These are phyloP conservation scores for Synchiropus splendidus DNA, from an alignment of 2,113 vertebrate species.

Conservation along the genomic window DNA sequence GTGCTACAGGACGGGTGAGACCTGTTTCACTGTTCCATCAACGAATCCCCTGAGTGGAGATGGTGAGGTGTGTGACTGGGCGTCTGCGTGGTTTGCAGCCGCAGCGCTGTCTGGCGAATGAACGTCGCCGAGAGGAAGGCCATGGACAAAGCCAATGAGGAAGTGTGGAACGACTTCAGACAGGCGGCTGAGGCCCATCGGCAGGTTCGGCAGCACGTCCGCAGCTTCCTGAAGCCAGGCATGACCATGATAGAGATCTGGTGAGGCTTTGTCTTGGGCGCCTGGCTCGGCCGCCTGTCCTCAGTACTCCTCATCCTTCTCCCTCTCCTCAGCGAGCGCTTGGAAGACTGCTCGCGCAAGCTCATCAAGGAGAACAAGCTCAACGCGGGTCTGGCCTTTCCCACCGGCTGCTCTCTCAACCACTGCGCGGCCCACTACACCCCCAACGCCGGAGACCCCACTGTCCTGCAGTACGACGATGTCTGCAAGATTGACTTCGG, in stretches of 20 bases:
- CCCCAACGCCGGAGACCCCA: slow-evolving; percentile 93
- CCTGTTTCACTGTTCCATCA: not conserved
- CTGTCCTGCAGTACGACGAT: slow-evolving; percentile 93
- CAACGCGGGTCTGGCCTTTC: slow-evolving; percentile 92
- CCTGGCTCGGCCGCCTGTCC: not conserved
- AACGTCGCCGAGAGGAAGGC: slow-evolving; percentile 86
- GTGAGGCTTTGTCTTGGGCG: slow-evolving; percentile 60
- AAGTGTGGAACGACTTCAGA: slow-evolving; percentile 95
- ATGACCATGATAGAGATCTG: slow-evolving; percentile 99
- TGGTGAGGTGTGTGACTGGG: no score
- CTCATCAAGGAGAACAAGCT: slow-evolving; percentile 92
- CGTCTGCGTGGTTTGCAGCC: slow-evolving; percentile 51
- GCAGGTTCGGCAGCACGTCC: slow-evolving; percentile 94
- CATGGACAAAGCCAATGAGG: slow-evolving; percentile 91
- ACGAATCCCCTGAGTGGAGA: not conserved
- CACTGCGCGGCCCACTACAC: slow-evolving; percentile 99
- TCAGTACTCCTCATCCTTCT: not conserved
- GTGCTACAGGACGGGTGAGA: slow-evolving; percentile 80
- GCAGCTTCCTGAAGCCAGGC: slow-evolving; percentile 93
- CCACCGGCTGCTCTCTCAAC: slow-evolving; percentile 95
- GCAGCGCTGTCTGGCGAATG: slow-evolving; percentile 81
- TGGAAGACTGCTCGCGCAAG: slow-evolving; percentile 86
- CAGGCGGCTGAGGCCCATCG: slow-evolving; percentile 97
- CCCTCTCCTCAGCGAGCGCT: slow-evolving; percentile 33
- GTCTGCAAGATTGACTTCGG: slow-evolving; percentile 99